Base-by-base conservation (phyloP, 2,888 invertebrate genomes). In the Drosophila rubida region DNA sequence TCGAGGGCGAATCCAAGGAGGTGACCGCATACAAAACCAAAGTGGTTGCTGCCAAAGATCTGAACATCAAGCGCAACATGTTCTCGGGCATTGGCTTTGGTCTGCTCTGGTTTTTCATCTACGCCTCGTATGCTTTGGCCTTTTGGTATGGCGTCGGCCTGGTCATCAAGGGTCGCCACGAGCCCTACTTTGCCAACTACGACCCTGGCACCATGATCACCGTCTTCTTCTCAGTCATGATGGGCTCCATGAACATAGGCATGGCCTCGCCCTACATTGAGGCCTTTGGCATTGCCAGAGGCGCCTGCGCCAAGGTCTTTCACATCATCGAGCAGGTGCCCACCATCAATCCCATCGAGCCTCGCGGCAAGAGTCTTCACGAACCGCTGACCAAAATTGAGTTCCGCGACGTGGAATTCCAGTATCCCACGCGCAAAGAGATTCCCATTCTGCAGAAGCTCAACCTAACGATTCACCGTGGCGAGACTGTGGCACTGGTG, bases 61-160 rank as follows among this genome's bases (percentile, higher is more conserved):
- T 95, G 50, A 96, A 96, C 78, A 94, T 95, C 27, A 94, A 93
- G 89, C 94, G 95, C 90, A 94, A 94, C 2, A 92, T 96, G 42
- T 94, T 95, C 76, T 93, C 94, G 16, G 96, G 95, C 0, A 63
- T 95, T 23, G 95, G 96, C 0, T 95, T 95, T 91, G 96, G 96
- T 0, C 73, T 94, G 4, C 92, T 96, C 25, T 96, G 96, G 95
- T 94, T 96, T 80, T 94, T 96, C 79, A 95, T 97, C 67, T 97
- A 96, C 90, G 93, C 93, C 39, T 94, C 96, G 4, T 96, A 97
- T 86, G 95, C 95, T 0, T 90, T 97, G 25, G 95, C 96, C 0
- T 96, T 97, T 91, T 97, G 96, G 96, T 97, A 96, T 89, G 97
- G 97, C 0, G 94, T 95, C 72, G 93, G 92, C 39, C 91, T 96